These are phyloP conservation scores for Dysdera silvatica DNA, from an alignment of 1,140 invertebrate species.

Conservation along the genomic window DNA sequence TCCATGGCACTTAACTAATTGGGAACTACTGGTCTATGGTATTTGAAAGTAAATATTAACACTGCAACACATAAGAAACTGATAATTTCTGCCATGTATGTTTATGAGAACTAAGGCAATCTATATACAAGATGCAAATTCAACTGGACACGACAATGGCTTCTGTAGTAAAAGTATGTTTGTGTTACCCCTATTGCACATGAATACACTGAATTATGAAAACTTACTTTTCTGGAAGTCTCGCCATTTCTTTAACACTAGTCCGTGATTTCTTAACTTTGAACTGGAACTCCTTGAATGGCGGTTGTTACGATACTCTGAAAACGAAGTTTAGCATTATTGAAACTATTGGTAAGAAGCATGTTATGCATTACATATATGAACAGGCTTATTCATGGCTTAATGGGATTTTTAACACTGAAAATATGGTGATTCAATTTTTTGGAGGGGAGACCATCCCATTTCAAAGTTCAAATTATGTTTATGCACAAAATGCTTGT, in stretches of 20 bases:
- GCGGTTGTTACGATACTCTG: slow-evolving; percentile 20
- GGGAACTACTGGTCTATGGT: no score
- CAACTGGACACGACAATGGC: neutral
- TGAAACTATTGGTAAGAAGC: neutral
- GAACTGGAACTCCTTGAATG: slow-evolving; percentile 6
- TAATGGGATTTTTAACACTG: neutral
- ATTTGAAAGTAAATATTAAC: no score
- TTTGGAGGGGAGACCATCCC: no score
- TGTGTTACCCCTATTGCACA: no score
- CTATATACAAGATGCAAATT: neutral
- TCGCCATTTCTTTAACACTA: slow-evolving; percentile 24
- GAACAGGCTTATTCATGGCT: neutral
- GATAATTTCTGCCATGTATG: no score
- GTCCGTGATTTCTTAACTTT: slow-evolving; percentile 18
- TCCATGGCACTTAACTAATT: no score
- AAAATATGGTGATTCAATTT: no score
- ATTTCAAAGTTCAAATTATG: no score
- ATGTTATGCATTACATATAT: neutral
- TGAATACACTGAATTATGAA: neutral
- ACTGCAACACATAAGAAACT: no score
- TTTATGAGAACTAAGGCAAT: no score
- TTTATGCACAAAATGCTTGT: no score
- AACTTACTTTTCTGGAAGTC: slow-evolving; percentile 18
- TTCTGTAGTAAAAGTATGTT: no score
- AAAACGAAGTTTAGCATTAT: neutral